A percentile compares a stretch with the other conserved stretches of the same genome.
Evolutionary conservation across 2,797 vertebrate species (phyloP).

Genomic region (Leucoraja ocellata): DNA sequence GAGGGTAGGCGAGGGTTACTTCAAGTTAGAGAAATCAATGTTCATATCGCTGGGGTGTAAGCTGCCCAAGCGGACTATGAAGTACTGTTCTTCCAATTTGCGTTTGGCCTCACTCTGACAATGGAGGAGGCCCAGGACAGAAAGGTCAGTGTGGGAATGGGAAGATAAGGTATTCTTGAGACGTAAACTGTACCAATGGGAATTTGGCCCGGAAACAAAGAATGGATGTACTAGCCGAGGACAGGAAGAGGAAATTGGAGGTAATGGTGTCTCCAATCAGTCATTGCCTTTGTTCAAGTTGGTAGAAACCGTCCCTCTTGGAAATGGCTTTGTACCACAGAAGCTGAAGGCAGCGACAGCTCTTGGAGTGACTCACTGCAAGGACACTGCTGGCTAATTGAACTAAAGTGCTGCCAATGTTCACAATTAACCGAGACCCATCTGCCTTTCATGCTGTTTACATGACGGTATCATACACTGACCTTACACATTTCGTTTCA

Average conservation of each 20-base stretch:
- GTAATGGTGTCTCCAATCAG: not conserved
- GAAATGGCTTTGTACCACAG: not conserved
- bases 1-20: no score
- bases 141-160: no score
- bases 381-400: slow-evolving; percentile 25
- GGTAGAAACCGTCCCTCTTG: slow-evolving; percentile 23
- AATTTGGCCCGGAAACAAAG: no score
- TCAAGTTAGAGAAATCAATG: no score
- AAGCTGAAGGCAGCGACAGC: not conserved
- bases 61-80: no score
- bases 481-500: not conserved
- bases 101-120: no score
- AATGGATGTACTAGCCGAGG: no score
- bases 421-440: slow-evolving; percentile 29
- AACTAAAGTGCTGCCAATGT: slow-evolving; percentile 18
- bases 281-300: not conserved
- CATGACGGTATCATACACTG: slow-evolving; percentile 28
- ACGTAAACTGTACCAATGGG: no score
- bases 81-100: no score
- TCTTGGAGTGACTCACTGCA: slow-evolving; percentile 20
- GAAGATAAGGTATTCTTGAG: no score
- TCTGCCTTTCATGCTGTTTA: slow-evolving; percentile 37
- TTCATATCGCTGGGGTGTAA: no score
- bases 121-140: no score
- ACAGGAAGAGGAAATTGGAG: not conserved